Evolutionary conservation across 2,888 invertebrate genomes (phyloP).

Genomic region (Rhimphoctona megacephalus): DNA sequence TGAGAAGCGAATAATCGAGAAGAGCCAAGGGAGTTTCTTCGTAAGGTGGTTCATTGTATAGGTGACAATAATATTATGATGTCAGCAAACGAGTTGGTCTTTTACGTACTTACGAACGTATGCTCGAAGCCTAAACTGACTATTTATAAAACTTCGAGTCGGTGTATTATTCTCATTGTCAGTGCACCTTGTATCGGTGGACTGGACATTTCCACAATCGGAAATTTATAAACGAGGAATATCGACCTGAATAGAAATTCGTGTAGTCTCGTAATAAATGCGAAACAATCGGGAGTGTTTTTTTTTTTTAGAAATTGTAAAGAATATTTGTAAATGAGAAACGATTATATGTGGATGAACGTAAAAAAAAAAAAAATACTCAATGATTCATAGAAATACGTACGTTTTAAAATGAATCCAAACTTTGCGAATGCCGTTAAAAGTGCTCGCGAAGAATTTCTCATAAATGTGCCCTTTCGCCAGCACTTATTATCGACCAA

Average conservation of each 20-base stretch:
- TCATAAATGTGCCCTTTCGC: constrained; percentile 1
- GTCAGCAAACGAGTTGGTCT: constrained; percentile 4
- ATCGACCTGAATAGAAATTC: not conserved
- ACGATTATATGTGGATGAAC: not conserved
- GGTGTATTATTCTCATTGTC: constrained; percentile 15
- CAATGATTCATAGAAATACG: not conserved
- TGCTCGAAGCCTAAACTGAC: constrained; percentile 22
- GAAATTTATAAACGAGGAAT: not conserved
- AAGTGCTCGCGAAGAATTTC: constrained; percentile 16
- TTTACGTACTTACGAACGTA: not conserved
- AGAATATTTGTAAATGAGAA: constrained; percentile 11
- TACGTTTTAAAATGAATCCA: constrained; percentile 4
- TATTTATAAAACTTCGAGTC: constrained; percentile 46
- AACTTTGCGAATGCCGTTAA: not conserved
- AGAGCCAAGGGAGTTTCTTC: not conserved
- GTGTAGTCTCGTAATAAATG: not conserved
- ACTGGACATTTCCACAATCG: not conserved
- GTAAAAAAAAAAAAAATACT: not conserved
- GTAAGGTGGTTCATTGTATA: not conserved
- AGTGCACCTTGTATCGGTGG: not conserved
- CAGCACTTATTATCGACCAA: constrained; percentile 30
- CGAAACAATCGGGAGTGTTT: constrained; percentile 3
- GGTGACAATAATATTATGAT: constrained; percentile 45
- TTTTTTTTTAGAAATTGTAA: not conserved
- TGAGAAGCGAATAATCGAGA: not conserved